Evolutionary conservation across 1,140 invertebrate species (phyloP).

Genomic region (Planococcus citri): DNA sequence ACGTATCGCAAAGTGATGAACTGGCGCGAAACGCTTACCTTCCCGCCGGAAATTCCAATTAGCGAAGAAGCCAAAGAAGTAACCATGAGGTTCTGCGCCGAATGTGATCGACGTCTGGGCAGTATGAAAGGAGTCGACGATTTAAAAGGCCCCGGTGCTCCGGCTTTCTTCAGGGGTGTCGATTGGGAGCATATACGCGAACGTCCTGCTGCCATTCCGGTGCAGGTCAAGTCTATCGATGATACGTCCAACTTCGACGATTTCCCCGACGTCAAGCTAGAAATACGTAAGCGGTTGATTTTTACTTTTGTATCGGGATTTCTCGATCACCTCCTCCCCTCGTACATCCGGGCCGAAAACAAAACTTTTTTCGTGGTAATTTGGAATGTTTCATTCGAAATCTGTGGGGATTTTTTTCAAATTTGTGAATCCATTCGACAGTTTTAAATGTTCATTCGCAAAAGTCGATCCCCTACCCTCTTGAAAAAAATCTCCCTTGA

Average conservation of each 20-base stretch:
- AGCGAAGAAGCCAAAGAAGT: conserved; percentile 83
- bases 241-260: conserved; percentile 99
- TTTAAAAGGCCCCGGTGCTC: conserved; percentile 37
- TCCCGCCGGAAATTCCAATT: conserved; percentile 98
- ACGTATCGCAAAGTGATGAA: conserved; percentile 99
- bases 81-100: conserved; percentile 84
- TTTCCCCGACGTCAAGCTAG: conserved; percentile 96
- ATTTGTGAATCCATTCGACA: too few species aligned
- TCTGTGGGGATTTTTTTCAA: too few species aligned
- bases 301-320: neutral
- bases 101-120: conserved; percentile 82
- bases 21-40: conserved; percentile 94
- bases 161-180: conserved; percentile 80
- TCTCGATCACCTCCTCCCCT: neutral
- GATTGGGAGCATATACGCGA: conserved; percentile 96
- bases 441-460: too few species aligned
- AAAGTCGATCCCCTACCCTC: too few species aligned
- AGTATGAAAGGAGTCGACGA: conserved; percentile 77
- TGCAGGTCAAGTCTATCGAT: conserved; percentile 85
- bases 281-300: conserved; percentile 78
- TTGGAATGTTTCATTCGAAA: too few species aligned
- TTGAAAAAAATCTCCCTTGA: too few species aligned
- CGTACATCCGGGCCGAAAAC: too few species aligned
- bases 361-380: too few species aligned
- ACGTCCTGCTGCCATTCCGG: conserved; percentile 90